Percentiles rank a stretch among this genome's conserved stretches.
phyloP scores from a whole-genome alignment of 2,797 vertebrate species.

The Xerus rutilus region DNA sequence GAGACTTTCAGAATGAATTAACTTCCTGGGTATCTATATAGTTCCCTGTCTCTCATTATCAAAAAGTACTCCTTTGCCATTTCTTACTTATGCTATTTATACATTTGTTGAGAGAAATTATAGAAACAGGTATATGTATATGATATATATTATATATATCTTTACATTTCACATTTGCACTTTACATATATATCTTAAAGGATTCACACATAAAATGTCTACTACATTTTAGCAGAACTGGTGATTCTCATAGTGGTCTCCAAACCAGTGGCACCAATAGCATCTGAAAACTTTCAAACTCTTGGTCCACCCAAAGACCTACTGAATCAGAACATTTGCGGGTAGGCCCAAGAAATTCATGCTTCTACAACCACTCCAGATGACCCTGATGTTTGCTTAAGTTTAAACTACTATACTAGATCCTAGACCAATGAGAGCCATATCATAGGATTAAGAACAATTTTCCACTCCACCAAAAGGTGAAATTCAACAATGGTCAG shows the following conservation, averaged over 20 bases:
- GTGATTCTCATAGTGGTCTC: not conserved
- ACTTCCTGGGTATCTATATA: not conserved
- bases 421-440: not conserved
- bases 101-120: not conserved
- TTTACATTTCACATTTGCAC: too few species aligned
- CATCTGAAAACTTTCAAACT: not conserved
- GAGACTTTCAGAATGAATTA: not conserved
- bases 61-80: not conserved
- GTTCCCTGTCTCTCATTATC: not conserved
- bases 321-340: not conserved
- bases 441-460: not conserved
- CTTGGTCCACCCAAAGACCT: not conserved
- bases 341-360: not conserved
- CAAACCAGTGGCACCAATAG: not conserved
- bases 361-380: not conserved
- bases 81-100: not conserved
- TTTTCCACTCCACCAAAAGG: not conserved
- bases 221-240: not conserved
- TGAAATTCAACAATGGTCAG: not conserved
- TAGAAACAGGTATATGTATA: not conserved
- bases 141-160: too few species aligned
- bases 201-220: not conserved
- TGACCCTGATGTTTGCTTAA: not conserved
- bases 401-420: not conserved
- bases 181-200: not conserved